Evolutionary conservation across 1,140 invertebrate genomes (phyloP), one percentile per base, ranked within the genome.

Genomic region (Ladona fulva): DNA sequence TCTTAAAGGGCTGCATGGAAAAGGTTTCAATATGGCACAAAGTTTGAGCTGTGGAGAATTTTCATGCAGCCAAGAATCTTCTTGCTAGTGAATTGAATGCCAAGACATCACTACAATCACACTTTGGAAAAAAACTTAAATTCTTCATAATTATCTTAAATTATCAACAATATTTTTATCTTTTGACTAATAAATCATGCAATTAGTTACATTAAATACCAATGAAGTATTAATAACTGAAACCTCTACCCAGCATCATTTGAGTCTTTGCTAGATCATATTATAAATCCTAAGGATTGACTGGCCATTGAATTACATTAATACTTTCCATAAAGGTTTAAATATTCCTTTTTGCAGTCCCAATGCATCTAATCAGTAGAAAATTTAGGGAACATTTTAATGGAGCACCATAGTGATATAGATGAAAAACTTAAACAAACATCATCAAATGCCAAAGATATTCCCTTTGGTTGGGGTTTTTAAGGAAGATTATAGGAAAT

Each of bases 401-500:
- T 66, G 52, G 12, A 66, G 52, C 52, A 66, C 52, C 52, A 66
- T 66, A 66, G 52, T 66, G 52, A 66, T 66, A 66, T 66, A 66
- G 52, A 66, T 66, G 52, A 66, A 66, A 66, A 66, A 66, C 52
- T 66, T 66, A 66, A 66, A 66, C 52, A 12, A 19, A 66, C 52
- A 66, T 66, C 16, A 66, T 66, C n/a, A 19, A 66, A 66, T 1
- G 52, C 16, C 52, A 16, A 66, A 66, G n/a, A 22, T 11, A 19
- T 19, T 22, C n/a, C 52, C 52, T 19, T 66, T 66, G 52, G 14
- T 22, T 66, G 14, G 14, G 52, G 14, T 66, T 22, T 22, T 19
- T 66, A 22, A 66, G 52, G 52, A 66, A 66, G 52, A 66, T 19
- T 66, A 66, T 66, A 3, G 52, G n/a, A 66, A 22, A 66, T 66